phyloP scores from a whole-genome alignment of 1,140 invertebrate genomes.

The Euborellia annulipes region DNA sequence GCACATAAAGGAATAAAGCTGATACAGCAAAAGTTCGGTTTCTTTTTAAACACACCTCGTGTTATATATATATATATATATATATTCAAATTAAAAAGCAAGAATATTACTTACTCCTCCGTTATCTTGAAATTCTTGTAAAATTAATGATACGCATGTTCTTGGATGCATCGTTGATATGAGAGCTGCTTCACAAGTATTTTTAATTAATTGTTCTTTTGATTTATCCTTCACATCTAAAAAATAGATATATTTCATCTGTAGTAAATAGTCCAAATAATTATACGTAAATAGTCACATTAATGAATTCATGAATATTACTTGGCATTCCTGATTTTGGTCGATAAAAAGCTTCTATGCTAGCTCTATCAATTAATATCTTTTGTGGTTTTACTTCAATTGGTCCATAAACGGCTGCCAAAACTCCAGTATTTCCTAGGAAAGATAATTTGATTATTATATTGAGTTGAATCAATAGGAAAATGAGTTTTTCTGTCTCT shows the following conservation, averaged over 20 bases:
- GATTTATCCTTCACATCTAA: slow-evolving; percentile 49
- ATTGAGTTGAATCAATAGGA: too few relatives aligned
- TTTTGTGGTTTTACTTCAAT: slow-evolving; percentile 60
- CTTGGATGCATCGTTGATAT: slow-evolving; percentile 55
- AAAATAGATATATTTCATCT: slow-evolving; percentile 14
- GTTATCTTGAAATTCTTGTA: slow-evolving; percentile 76
- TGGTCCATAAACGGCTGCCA: slow-evolving; percentile 69
- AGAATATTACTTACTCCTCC: slow-evolving; percentile 46
- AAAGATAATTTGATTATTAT: too few relatives aligned
- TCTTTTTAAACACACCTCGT: too few relatives aligned
- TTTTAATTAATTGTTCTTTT: slow-evolving; percentile 55
- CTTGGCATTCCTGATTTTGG: slow-evolving; percentile 59
- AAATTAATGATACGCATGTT: slow-evolving; percentile 53
- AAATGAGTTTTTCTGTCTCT: too few relatives aligned
- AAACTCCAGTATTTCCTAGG: slow-evolving; percentile 60
- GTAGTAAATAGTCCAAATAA: not conserved
- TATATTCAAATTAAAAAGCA: not conserved
- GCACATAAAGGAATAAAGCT: too few relatives aligned
- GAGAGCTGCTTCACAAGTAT: slow-evolving; percentile 57
- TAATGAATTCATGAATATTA: slow-evolving; percentile 19
- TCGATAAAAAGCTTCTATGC: slow-evolving; percentile 58
- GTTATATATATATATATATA: too few relatives aligned
- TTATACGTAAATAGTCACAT: slow-evolving; percentile 6
- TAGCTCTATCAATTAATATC: slow-evolving; percentile 60
- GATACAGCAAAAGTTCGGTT: too few relatives aligned